Conservation (phyloP, 2,113 vertebrate species). For the Nycticebus coucang region DNA sequence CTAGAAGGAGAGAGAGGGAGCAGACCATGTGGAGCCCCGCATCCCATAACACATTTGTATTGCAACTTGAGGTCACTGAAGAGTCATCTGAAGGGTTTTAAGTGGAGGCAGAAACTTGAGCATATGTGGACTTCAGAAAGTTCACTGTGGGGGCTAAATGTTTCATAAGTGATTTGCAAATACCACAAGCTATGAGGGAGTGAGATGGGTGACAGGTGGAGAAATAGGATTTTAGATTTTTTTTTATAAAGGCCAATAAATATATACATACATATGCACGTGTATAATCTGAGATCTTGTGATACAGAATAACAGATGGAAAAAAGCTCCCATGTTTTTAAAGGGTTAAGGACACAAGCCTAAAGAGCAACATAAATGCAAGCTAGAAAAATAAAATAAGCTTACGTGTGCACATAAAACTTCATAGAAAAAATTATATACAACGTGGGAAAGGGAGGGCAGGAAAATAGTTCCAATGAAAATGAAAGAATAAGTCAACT, state of each 20-base stretch:
- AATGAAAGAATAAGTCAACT: slow-evolving; percentile 21
- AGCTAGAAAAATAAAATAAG: background rate
- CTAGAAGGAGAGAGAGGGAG: background rate
- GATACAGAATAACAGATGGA: background rate
- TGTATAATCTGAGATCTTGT: background rate
- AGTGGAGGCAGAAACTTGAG: background rate
- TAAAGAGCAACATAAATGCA: background rate
- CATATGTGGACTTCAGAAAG: background rate
- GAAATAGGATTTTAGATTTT: slow-evolving; percentile 15
- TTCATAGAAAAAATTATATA: background rate
- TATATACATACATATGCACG: background rate
- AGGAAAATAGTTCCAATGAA: background rate
- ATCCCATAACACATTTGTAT: background rate
- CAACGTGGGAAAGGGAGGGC: background rate
- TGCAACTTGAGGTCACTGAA: background rate
- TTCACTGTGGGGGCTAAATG: background rate
- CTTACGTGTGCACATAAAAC: background rate
- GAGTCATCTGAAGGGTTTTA: background rate
- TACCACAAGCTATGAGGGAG: background rate
- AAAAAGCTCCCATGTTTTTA: background rate
- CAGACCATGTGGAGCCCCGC: background rate
- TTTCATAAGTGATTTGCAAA: background rate
- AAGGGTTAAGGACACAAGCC: background rate
- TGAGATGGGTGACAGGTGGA: background rate
- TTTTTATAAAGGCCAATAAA: background rate